Percentiles rank a stretch among this genome's conserved stretches.
phyloP scores from a whole-genome alignment of 92 coral and sea anemone genomes.

The Galaxea fascicularis region DNA sequence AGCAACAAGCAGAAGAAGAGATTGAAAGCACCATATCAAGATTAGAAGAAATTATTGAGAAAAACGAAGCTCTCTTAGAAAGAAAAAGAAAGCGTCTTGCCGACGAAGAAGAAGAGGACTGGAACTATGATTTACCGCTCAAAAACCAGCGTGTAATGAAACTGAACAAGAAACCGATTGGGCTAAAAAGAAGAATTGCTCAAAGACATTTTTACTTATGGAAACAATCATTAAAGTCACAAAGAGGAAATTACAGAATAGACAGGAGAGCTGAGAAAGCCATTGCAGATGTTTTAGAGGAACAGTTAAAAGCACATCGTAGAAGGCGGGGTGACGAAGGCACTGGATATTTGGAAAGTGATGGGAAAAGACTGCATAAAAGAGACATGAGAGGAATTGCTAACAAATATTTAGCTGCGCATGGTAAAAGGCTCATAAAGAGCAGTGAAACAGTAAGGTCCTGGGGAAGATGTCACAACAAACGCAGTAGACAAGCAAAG shows the following conservation, averaged over 20 bases:
- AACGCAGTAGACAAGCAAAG: conserved; percentile 51
- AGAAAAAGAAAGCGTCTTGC: conserved; percentile 46
- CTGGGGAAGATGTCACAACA: conserved; percentile 60
- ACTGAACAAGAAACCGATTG: conserved; percentile 17
- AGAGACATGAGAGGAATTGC: conserved; percentile 60
- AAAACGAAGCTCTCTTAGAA: conserved; percentile 35
- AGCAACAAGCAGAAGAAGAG: background rate
- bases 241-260: conserved; percentile 46
- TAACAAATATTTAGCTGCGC: conserved; percentile 39
- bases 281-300: conserved; percentile 34
- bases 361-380: conserved; percentile 32
- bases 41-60: conserved; percentile 28
- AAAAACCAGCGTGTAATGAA: conserved; percentile 13
- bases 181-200: conserved; percentile 5
- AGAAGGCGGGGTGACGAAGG: conserved; percentile 71
- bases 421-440: conserved; percentile 33
- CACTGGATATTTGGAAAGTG: conserved; percentile 54
- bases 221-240: conserved; percentile 30
- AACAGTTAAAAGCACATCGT: conserved; percentile 54
- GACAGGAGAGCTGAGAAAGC: conserved; percentile 58
- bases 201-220: conserved; percentile 22
- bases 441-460: conserved; percentile 56
- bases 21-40: conserved; percentile 31
- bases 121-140: conserved; percentile 39
- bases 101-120: conserved; percentile 45